These are phyloP conservation scores for Athalia cordata DNA, from an alignment of 2,888 invertebrate species.

Conservation along the genomic window DNA sequence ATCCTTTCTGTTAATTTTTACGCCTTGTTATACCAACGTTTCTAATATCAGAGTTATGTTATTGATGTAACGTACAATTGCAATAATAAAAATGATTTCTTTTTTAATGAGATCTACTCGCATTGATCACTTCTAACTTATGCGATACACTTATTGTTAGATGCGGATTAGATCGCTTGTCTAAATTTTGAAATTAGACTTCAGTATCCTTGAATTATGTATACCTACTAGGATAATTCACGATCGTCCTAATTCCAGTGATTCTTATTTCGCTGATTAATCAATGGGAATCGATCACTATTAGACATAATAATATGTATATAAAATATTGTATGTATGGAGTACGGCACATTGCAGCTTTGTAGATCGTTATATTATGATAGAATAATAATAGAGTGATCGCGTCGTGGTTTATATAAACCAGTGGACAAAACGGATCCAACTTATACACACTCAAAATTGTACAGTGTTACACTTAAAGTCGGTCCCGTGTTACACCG, in stretches of 20 bases:
- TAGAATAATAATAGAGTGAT: conserved; percentile 30
- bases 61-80: too few relatives aligned
- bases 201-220: too few relatives aligned
- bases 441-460: conserved; percentile 14
- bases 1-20: neutral
- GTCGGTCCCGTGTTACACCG: conserved; percentile 34
- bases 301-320: conserved; percentile 14
- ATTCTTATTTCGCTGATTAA: neutral
- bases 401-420: neutral
- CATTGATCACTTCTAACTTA: too few relatives aligned
- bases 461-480: conserved; percentile 13
- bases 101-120: too few relatives aligned
- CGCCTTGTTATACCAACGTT: neutral
- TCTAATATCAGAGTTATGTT: too few relatives aligned
- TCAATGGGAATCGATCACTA: conserved; percentile 30
- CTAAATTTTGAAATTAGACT: too few relatives aligned
- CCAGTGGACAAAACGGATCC: conserved; percentile 31
- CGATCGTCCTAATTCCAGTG: neutral
- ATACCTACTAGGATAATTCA: too few relatives aligned
- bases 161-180: too few relatives aligned
- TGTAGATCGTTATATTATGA: neutral
- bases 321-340: too few relatives aligned
- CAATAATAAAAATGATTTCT: too few relatives aligned
- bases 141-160: too few relatives aligned
- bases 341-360: too few relatives aligned